Evolutionary conservation across 2,797 vertebrate species (phyloP).

Genomic region (Aulostomus chinensis): DNA sequence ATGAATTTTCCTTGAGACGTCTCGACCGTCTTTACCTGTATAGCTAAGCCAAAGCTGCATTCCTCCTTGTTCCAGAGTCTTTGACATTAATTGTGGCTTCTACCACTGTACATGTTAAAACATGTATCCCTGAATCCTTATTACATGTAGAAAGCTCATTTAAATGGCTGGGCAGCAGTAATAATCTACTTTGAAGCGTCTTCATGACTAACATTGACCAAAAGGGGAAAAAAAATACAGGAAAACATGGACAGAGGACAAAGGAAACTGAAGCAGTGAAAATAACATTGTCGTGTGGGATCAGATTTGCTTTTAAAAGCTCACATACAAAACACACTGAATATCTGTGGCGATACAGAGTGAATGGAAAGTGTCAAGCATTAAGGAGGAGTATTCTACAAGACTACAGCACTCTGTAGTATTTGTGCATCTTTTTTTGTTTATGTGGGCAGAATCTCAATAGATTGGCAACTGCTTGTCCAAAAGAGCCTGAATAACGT

Average conservation of each 20-base stretch:
- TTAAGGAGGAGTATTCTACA: conserved; percentile 43
- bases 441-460: conserved; percentile 64
- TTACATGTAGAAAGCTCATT: conserved; percentile 1
- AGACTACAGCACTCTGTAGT: conserved; percentile 45
- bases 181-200: conserved; percentile 42
- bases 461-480: conserved; percentile 49
- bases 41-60: conserved; percentile 22
- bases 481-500: conserved; percentile 49
- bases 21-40: too few species aligned
- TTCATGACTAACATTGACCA: conserved; percentile 19
- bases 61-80: conserved; percentile 5
- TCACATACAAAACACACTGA: conserved; percentile 37
- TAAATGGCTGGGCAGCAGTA: conserved; percentile 27
- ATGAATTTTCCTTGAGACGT: not conserved
- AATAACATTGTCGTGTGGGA: conserved; percentile 43
- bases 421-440: conserved; percentile 58
- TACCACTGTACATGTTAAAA: conserved; percentile 2
- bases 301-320: conserved; percentile 53
- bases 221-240: not conserved
- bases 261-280: conserved; percentile 22
- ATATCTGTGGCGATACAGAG: conserved; percentile 34
- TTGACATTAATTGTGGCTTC: conserved; percentile 13
- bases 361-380: conserved; percentile 41
- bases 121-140: not conserved
- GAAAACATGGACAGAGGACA: conserved; percentile 4